Conservation (phyloP, 2,797 vertebrate species). For the Acrocephalus scirpaceus region DNA sequence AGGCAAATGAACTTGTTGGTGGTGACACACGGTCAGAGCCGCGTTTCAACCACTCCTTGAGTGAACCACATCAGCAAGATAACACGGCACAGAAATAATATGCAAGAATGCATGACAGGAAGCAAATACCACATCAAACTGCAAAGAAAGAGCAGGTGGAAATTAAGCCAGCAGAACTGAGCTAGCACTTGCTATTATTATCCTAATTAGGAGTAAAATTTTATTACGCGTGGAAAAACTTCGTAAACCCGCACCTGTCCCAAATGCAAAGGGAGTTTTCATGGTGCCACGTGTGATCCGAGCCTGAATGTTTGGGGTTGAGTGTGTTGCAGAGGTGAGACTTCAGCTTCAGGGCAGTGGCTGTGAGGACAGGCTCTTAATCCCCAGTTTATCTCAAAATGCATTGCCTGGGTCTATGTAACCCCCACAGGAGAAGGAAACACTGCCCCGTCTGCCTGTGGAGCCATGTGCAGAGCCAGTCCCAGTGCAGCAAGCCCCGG, state of each 20-base stretch:
- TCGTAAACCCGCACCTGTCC: background rate
- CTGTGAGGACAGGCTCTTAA: background rate
- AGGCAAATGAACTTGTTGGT: background rate
- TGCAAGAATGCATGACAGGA: slow-evolving; percentile 43
- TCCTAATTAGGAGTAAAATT: slow-evolving; percentile 33
- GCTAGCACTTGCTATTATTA: slow-evolving; percentile 56
- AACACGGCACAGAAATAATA: background rate
- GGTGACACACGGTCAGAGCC: background rate
- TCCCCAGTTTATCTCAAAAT: background rate
- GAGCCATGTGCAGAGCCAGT: background rate
- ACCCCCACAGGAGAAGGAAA: background rate
- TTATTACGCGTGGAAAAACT: background rate
- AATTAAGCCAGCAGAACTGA: slow-evolving; percentile 50
- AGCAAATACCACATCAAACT: slow-evolving; percentile 64
- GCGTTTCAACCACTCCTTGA: slow-evolving; percentile 48
- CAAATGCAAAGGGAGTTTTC: background rate
- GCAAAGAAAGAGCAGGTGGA: slow-evolving; percentile 41
- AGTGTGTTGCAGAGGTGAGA: background rate
- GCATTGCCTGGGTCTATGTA: background rate
- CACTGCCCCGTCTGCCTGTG: accelerated
- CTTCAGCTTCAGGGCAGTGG: background rate
- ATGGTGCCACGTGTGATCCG: background rate
- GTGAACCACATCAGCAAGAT: slow-evolving; percentile 20
- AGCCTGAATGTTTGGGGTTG: background rate
- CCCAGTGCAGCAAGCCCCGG: accelerated